A percentile compares a stretch with the other conserved stretches of the same genome.
Evolutionary conservation across 2,888 invertebrate species (phyloP).

Genomic region (Eupithecia vulgata): DNA sequence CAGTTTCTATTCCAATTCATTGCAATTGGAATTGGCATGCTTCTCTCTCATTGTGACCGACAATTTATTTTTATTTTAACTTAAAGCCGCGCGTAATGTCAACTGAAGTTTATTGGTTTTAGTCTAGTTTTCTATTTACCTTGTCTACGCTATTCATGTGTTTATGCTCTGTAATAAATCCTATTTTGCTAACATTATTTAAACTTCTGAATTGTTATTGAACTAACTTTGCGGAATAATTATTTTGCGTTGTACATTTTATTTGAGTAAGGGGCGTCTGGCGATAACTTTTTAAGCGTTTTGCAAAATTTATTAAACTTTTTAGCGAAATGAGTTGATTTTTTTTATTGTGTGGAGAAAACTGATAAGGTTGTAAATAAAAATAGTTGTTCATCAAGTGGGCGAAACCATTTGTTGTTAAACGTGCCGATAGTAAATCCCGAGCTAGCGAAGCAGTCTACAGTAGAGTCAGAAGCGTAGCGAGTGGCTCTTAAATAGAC

Average conservation of each 20-base stretch:
- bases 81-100: slow-evolving; percentile 7
- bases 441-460: too few relatives aligned
- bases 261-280: not conserved
- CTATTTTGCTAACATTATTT: not conserved
- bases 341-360: not conserved
- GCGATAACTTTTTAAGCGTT: slow-evolving; percentile 1
- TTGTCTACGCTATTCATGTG: not conserved
- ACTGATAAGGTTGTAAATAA: not conserved
- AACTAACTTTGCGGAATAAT: not conserved
- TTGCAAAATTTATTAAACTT: not conserved
- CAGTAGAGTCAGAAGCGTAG: too few relatives aligned
- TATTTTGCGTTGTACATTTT: not conserved
- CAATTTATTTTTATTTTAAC: slow-evolving; percentile 9
- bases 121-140: too few relatives aligned
- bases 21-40: slow-evolving; percentile 1
- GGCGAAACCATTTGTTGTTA: too few relatives aligned
- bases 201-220: not conserved
- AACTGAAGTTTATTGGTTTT: slow-evolving; percentile 3
- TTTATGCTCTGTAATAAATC: slow-evolving; percentile 1
- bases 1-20: slow-evolving; percentile 8
- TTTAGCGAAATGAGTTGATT: not conserved
- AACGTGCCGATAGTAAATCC: too few relatives aligned
- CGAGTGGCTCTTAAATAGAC: too few relatives aligned
- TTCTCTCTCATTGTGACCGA: not conserved
- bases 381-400: too few relatives aligned